Evolutionary conservation across 1,140 invertebrate genomes (phyloP).

Genomic region (Pinna nobilis): DNA sequence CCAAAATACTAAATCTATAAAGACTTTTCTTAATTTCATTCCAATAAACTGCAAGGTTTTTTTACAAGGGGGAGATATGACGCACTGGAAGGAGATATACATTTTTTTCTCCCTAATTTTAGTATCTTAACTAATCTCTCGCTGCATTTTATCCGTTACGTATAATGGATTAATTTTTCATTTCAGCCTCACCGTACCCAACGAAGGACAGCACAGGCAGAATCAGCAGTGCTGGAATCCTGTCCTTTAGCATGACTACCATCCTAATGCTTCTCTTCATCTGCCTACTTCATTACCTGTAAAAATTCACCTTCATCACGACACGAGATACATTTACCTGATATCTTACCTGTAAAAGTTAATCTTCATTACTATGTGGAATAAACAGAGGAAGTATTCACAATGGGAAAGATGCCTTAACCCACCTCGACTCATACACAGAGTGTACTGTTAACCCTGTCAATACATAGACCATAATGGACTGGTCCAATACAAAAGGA

Average conservation of each 20-base stretch:
- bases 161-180: background rate
- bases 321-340: slow-evolving; percentile 37
- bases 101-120: too few species aligned
- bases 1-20: too few species aligned
- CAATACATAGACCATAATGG: too few species aligned
- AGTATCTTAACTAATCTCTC: too few species aligned
- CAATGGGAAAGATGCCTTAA: too few species aligned
- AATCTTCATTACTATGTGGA: background rate
- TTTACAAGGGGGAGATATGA: too few species aligned
- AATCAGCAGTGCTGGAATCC: slow-evolving; percentile 38
- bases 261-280: slow-evolving; percentile 52
- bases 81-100: too few species aligned
- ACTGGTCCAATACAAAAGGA: too few species aligned
- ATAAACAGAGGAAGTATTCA: background rate
- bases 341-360: slow-evolving; percentile 31
- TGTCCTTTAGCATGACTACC: slow-evolving; percentile 44
- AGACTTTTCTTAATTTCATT: too few species aligned
- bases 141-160: background rate
- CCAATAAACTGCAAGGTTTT: too few species aligned
- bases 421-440: too few species aligned
- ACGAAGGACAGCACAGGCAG: slow-evolving; percentile 45
- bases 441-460: too few species aligned
- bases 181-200: slow-evolving; percentile 42
- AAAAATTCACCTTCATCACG: background rate
- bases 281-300: slow-evolving; percentile 42